These are phyloP conservation scores for Polypterus bichir DNA, from an alignment of 2,113 vertebrate species.

Conservation along the genomic window DNA sequence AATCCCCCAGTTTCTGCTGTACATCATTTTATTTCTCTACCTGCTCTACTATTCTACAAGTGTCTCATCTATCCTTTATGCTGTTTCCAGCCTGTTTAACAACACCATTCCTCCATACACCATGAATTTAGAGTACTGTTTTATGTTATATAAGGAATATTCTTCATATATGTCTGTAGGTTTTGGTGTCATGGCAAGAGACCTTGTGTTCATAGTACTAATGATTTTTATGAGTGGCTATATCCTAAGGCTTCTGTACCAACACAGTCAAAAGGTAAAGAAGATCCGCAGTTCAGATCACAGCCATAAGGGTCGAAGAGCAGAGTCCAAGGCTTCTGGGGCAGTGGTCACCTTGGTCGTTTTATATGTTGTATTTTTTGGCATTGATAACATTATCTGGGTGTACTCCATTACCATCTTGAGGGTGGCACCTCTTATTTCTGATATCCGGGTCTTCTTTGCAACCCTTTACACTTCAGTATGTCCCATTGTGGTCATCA, in stretches of 20 bases:
- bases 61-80: slow-evolving; percentile 45
- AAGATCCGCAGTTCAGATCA: slow-evolving; percentile 29
- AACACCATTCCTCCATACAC: slow-evolving; percentile 47
- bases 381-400: slow-evolving; percentile 61
- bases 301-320: slow-evolving; percentile 19
- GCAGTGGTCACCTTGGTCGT: slow-evolving; percentile 52
- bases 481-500: slow-evolving; percentile 55
- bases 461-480: slow-evolving; percentile 54
- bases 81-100: slow-evolving; percentile 44
- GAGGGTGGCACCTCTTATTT: slow-evolving; percentile 47
- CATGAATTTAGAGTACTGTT: slow-evolving; percentile 55
- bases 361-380: slow-evolving; percentile 54
- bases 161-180: slow-evolving; percentile 55
- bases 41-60: slow-evolving; percentile 53
- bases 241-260: slow-evolving; percentile 48
- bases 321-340: slow-evolving; percentile 51
- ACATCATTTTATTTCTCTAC: slow-evolving; percentile 44
- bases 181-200: slow-evolving; percentile 37
- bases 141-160: slow-evolving; percentile 47
- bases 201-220: slow-evolving; percentile 48
- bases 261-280: slow-evolving; percentile 37
- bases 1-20: slow-evolving; percentile 37
- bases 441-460: slow-evolving; percentile 58
- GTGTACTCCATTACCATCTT: slow-evolving; percentile 58
- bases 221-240: slow-evolving; percentile 52